Percentiles rank a stretch among this genome's conserved stretches.
Conservation (phyloP, 2,888 invertebrate genomes). For the Dynastes grantii region DNA sequence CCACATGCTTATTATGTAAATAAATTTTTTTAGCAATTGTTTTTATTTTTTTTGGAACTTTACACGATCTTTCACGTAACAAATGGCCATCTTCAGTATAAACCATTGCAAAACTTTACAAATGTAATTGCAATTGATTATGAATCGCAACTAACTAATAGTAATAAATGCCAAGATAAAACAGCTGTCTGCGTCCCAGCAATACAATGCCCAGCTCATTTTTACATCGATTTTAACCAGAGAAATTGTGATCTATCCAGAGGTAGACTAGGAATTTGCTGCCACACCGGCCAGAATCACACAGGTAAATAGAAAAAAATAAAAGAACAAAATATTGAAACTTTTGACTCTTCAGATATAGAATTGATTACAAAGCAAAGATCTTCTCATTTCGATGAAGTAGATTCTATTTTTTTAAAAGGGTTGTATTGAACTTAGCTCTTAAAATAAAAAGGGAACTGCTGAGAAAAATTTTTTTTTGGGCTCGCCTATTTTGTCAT, state of each 20-base stretch:
- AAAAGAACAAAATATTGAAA: not conserved
- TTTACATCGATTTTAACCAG: constrained; percentile 61
- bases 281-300: constrained; percentile 76
- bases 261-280: constrained; percentile 75
- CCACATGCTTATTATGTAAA: too few relatives aligned
- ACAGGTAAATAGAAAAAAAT: constrained; percentile 66
- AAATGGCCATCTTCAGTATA: not conserved
- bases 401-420: constrained; percentile 51
- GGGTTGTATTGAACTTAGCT: too few relatives aligned
- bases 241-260: constrained; percentile 58
- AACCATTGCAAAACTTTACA: not conserved
- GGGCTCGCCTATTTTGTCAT: constrained; percentile 70
- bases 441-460: constrained; percentile 68
- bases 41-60: too few relatives aligned
- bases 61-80: not conserved
- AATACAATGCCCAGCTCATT: constrained; percentile 79
- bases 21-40: too few relatives aligned
- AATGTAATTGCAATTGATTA: not conserved
- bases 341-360: not conserved
- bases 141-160: not conserved
- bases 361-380: not conserved
- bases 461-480: constrained; percentile 65
- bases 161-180: not conserved
- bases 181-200: constrained; percentile 75
- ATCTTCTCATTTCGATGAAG: not conserved